A percentile compares a stretch with the other conserved stretches of the same genome.
phyloP scores from a whole-genome alignment of 1,140 invertebrate species.

The Plectus sambesii region DNA sequence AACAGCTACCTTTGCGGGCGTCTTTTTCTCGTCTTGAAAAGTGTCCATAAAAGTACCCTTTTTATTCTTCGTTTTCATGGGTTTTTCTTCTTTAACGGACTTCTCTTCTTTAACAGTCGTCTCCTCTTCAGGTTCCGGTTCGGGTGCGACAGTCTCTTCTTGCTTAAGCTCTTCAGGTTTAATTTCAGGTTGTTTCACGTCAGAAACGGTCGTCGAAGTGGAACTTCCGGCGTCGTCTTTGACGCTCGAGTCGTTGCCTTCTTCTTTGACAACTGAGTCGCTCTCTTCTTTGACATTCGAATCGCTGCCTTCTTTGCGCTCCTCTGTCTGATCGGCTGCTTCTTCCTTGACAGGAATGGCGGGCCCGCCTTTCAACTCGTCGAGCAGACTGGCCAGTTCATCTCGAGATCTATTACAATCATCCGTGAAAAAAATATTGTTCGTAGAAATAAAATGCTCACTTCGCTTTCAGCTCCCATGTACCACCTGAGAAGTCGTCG shows the following conservation, averaged over 20 bases:
- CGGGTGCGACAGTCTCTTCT: too few relatives aligned
- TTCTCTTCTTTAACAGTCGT: conserved; percentile 12
- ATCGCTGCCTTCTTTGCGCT: neutral
- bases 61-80: conserved; percentile 29
- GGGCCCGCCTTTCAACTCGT: neutral
- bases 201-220: too few relatives aligned
- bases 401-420: conserved; percentile 9
- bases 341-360: neutral
- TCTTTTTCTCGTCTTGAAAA: conserved; percentile 5
- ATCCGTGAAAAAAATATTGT: neutral
- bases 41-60: conserved; percentile 15
- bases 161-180: conserved; percentile 14
- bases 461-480: conserved; percentile 22
- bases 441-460: neutral
- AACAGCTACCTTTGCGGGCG: conserved; percentile 24
- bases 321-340: neutral
- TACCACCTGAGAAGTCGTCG: conserved; percentile 25
- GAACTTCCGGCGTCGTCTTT: too few relatives aligned
- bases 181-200: conserved; percentile 16
- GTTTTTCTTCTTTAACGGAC: conserved; percentile 20
- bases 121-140: conserved; percentile 25
- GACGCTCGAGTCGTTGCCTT: too few relatives aligned
- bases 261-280: conserved; percentile 10
- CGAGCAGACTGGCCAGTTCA: conserved; percentile 2
- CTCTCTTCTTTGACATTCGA: neutral